Evolutionary conservation across 2,888 invertebrate genomes (phyloP), one percentile per base, ranked within the genome.

Genomic region (Ophion ventricosus): DNA sequence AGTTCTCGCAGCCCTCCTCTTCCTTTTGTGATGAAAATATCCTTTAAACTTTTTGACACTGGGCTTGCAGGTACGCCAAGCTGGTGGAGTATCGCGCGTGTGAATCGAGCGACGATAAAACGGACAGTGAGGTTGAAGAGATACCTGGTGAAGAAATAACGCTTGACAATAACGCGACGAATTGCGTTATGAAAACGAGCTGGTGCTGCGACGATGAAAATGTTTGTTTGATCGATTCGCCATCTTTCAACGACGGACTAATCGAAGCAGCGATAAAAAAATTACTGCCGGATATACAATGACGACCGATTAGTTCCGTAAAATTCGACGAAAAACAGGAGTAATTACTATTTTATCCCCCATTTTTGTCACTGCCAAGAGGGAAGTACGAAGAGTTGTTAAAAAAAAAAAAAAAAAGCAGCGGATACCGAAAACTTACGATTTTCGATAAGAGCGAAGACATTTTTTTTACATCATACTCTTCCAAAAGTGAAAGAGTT

Each of bases 41-140:
- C 5, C 35, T 40, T 40, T 7, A 14, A 57, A 40, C 35, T 17
- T 7, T 61, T 59, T 49, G 4, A 63, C 14, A 25, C 73, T 67
- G 69, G 84, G n/a, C n/a, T 69, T 8, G 17, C 85, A 92, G 92
- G 86, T 92, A 93, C 87, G 92, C 92, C 79, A 91, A 89, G 88
- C 88, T 93, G 86, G 88, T 92, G 85, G 91, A 91, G 85, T 85
- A 86, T 85, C 74, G 79, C 56, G 83, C 74, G 66, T 85, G 82
- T 63, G 84, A 86, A 66, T 80, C 86, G 67, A 90, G 88, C 79
- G 87, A 90, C 84, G 91, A 90, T 86, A 64, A 83, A 82, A 85
- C 85, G 17, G 84, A 81, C 20, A 89, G 87, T 82, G 90, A 91
- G 61, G 90, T 88, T 25, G 89, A 87, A 61, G 75, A 66, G 80